Conservation (phyloP, 2,797 vertebrate genomes). For the Hydrocynus forskahlii region DNA sequence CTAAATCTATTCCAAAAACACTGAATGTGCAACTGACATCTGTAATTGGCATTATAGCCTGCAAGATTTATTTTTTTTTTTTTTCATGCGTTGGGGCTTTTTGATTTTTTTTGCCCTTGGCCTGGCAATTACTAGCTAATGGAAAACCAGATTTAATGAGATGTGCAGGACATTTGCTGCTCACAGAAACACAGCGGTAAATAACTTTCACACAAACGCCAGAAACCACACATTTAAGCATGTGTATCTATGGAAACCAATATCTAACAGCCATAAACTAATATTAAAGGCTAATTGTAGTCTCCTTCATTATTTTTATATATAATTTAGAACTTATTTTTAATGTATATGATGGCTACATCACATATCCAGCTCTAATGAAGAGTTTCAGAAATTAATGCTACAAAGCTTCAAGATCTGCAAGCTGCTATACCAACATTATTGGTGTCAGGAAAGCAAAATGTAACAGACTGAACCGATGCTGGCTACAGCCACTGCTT, state of each 20-base stretch:
- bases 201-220: not conserved
- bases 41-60: not conserved
- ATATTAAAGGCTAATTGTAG: not conserved
- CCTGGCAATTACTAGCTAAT: slow-evolving; percentile 9
- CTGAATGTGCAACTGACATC: not conserved
- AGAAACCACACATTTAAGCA: not conserved
- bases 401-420: not conserved
- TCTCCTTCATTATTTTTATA: too few relatives aligned
- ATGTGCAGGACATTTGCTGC: not conserved
- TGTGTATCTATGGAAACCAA: slow-evolving; percentile 6
- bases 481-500: not conserved
- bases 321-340: too few relatives aligned
- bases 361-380: too few relatives aligned
- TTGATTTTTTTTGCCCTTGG: not conserved
- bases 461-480: not conserved
- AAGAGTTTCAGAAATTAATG: not conserved
- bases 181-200: not conserved
- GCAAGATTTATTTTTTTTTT: not conserved
- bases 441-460: not conserved
- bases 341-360: too few relatives aligned
- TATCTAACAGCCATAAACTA: not conserved
- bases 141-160: not conserved
- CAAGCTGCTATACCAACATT: not conserved
- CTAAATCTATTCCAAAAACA: not conserved
- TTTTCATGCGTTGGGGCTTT: not conserved